Evolutionary conservation across 1,140 invertebrate species (phyloP).

Genomic region (Cyclina sinensis): DNA sequence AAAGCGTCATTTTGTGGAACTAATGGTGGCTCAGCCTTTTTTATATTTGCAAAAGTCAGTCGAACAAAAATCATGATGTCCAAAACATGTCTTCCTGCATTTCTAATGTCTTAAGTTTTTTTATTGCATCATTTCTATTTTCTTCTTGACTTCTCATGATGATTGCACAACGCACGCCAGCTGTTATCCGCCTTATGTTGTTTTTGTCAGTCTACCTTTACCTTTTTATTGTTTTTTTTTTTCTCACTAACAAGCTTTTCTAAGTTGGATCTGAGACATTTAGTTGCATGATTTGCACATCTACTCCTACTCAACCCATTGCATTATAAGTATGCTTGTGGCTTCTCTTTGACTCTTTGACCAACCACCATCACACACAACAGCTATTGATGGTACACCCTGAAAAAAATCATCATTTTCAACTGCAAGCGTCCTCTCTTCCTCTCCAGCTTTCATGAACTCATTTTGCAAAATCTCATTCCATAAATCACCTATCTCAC

Average conservation of each 20-base stretch:
- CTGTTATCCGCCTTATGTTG: background rate
- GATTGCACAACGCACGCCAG: conserved; percentile 4
- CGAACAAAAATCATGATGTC: conserved; percentile 32
- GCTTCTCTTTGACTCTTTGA: conserved; percentile 43
- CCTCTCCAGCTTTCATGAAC: too few species aligned
- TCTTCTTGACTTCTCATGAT: background rate
- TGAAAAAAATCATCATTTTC: conserved; percentile 33
- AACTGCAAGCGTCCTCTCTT: conserved; percentile 55
- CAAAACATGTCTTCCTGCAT: conserved; percentile 18
- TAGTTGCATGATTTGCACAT: conserved; percentile 83
- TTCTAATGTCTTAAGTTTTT: conserved; percentile 40
- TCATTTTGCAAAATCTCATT: too few species aligned
- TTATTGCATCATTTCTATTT: background rate
- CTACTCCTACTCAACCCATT: conserved; percentile 71
- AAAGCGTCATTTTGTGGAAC: background rate
- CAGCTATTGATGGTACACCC: conserved; percentile 56
- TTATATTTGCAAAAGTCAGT: conserved; percentile 45
- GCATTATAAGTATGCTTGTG: conserved; percentile 70
- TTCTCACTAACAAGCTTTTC: conserved; percentile 71
- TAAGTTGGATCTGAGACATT: conserved; percentile 82
- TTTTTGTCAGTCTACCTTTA: background rate
- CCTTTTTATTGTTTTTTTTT: conserved; percentile 46
- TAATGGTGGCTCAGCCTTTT: background rate
- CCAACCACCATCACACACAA: conserved; percentile 67
- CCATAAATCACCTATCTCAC: too few species aligned